These are phyloP conservation scores for Hoplodrina ambigua DNA, from an alignment of 2,888 invertebrate genomes.

Conservation along the genomic window DNA sequence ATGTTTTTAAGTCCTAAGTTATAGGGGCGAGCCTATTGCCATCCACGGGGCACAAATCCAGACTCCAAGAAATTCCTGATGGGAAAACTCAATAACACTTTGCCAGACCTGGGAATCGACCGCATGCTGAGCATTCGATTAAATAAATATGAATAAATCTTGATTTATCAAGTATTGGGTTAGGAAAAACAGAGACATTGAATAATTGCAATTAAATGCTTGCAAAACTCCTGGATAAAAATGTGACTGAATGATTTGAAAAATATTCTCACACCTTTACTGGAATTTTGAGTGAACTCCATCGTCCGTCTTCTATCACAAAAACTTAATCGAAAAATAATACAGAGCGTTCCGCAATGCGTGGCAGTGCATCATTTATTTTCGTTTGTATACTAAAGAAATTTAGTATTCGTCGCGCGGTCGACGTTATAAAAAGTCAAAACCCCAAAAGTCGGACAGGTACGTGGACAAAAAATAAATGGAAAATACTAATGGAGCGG, in stretches of 20 bases:
- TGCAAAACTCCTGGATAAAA: not conserved
- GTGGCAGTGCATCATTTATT: slow-evolving; percentile 86
- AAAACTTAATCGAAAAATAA: slow-evolving; percentile 85
- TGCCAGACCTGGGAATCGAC: too few relatives aligned
- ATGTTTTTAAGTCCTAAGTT: too few relatives aligned
- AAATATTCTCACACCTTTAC: slow-evolving; percentile 20
- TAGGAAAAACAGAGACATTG: too few relatives aligned
- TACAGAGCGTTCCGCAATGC: slow-evolving; percentile 77
- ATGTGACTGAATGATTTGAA: not conserved
- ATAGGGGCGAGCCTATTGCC: too few relatives aligned
- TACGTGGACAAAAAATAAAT: slow-evolving; percentile 91
- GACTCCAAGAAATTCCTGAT: too few relatives aligned
- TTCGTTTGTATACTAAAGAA: slow-evolving; percentile 83
- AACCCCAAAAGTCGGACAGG: slow-evolving; percentile 89
- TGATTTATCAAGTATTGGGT: not conserved
- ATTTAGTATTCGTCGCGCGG: slow-evolving; percentile 89
- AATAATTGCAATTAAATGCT: not conserved
- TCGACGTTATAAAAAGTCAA: slow-evolving; percentile 86
- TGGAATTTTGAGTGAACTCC: slow-evolving; percentile 29
- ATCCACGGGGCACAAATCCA: too few relatives aligned
- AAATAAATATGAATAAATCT: not conserved
- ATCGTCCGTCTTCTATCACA: slow-evolving; percentile 45
- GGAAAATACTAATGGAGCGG: slow-evolving; percentile 90
- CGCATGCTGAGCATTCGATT: too few relatives aligned
- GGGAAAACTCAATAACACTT: too few relatives aligned